These are phyloP conservation scores for Paraplagusia blochii DNA, from an alignment of 2,113 vertebrate species.

Conservation along the genomic window DNA sequence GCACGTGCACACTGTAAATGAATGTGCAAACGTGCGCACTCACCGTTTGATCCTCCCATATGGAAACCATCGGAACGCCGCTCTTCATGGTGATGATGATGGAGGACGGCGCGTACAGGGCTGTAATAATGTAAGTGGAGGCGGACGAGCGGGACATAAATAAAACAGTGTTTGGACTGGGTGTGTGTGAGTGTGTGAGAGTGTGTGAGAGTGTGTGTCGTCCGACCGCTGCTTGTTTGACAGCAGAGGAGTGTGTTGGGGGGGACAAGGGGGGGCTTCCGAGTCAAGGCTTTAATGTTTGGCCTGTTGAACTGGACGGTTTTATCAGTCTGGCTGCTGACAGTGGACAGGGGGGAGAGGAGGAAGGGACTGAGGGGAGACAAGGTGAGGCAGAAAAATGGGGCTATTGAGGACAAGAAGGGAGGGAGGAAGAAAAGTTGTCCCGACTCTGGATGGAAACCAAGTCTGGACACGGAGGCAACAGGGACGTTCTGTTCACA, in stretches of 20 bases:
- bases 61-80: slow-evolving; percentile 56
- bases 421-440: too few species aligned
- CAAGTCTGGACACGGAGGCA: too few species aligned
- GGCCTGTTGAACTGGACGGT: slow-evolving; percentile 44
- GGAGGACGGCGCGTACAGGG: slow-evolving; percentile 37
- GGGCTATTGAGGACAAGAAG: neutral
- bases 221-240: neutral
- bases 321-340: slow-evolving; percentile 61
- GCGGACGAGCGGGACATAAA: slow-evolving; percentile 59
- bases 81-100: slow-evolving; percentile 55
- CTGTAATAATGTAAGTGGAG: slow-evolving; percentile 57
- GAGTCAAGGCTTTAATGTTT: slow-evolving; percentile 49
- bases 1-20: neutral
- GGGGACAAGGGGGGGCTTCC: slow-evolving; percentile 35
- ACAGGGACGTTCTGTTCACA: too few species aligned
- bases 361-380: slow-evolving; percentile 46
- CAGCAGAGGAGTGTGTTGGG: neutral
- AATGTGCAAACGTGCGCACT: slow-evolving; percentile 10
- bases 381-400: slow-evolving; percentile 70
- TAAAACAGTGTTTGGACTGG: slow-evolving; percentile 55
- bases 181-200: neutral
- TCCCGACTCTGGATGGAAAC: neutral
- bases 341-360: slow-evolving; percentile 8
- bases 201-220: slow-evolving; percentile 12
- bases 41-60: slow-evolving; percentile 40